These are phyloP conservation scores for Armadillidium nasatum DNA, from an alignment of 1,140 invertebrate genomes.

Conservation along the genomic window DNA sequence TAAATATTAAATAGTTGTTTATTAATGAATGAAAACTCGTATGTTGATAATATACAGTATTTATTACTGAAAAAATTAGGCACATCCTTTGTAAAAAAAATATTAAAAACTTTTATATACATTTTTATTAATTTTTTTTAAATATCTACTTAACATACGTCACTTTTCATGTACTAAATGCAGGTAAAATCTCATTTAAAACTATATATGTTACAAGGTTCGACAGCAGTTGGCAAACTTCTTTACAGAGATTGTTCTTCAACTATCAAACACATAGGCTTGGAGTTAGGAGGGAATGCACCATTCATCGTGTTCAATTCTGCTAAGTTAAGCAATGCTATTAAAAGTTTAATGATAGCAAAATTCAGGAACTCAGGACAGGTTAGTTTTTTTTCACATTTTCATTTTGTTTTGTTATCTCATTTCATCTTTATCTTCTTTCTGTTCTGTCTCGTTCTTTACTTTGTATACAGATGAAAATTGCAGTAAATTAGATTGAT, in stretches of 20 bases:
- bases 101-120: too few relatives aligned
- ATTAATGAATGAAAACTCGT: too few relatives aligned
- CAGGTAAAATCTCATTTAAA: too few relatives aligned
- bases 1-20: too few relatives aligned
- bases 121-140: slow-evolving; percentile 1
- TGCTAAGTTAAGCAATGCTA: slow-evolving; percentile 84
- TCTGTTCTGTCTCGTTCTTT: too few relatives aligned
- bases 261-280: slow-evolving; percentile 79
- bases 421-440: too few relatives aligned
- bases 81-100: not conserved
- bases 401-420: too few relatives aligned
- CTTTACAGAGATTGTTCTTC: slow-evolving; percentile 77
- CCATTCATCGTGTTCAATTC: slow-evolving; percentile 83
- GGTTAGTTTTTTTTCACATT: slow-evolving; percentile 48
- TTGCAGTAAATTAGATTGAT: too few relatives aligned
- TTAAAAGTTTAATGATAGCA: slow-evolving; percentile 76
- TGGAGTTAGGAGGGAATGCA: slow-evolving; percentile 97
- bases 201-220: slow-evolving; percentile 55
- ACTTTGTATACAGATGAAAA: too few relatives aligned
- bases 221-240: slow-evolving; percentile 77
- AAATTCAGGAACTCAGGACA: slow-evolving; percentile 96
- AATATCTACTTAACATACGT: not conserved
- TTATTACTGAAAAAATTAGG: too few relatives aligned
- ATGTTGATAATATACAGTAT: too few relatives aligned
- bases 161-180: not conserved